Evolutionary conservation across 2,113 vertebrate species (phyloP).

Genomic region (Cnemophilus loriae): DNA sequence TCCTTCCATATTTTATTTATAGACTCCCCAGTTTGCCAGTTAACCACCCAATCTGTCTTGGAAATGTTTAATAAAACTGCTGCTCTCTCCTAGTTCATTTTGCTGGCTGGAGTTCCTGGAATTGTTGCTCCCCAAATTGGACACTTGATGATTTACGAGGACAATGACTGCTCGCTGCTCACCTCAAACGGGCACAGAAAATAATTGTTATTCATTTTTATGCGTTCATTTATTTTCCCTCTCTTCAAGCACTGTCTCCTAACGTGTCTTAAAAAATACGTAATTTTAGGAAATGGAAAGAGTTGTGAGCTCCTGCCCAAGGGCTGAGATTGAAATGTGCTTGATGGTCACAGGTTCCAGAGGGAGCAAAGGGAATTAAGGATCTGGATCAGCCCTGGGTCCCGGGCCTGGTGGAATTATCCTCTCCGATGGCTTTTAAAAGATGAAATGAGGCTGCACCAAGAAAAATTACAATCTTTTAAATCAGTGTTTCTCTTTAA

Average conservation of each 20-base stretch:
- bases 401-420: background rate
- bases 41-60: constrained; percentile 19
- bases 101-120: background rate
- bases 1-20: constrained; percentile 13
- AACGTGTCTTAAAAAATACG: background rate
- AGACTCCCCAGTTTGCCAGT: constrained; percentile 3
- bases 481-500: background rate
- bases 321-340: background rate
- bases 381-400: background rate
- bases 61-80: constrained; percentile 3
- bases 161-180: background rate
- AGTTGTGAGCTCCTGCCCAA: background rate
- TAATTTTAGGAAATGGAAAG: background rate
- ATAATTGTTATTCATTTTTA: background rate
- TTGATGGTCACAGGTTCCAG: background rate
- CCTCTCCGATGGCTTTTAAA: background rate
- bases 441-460: background rate
- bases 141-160: background rate
- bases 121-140: background rate
- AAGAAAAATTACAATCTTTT: background rate
- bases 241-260: background rate
- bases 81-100: background rate
- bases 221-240: background rate
- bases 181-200: background rate
- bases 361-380: background rate